Conservation (phyloP, 2,113 vertebrate species). For the Notarius quadriscutis region DNA sequence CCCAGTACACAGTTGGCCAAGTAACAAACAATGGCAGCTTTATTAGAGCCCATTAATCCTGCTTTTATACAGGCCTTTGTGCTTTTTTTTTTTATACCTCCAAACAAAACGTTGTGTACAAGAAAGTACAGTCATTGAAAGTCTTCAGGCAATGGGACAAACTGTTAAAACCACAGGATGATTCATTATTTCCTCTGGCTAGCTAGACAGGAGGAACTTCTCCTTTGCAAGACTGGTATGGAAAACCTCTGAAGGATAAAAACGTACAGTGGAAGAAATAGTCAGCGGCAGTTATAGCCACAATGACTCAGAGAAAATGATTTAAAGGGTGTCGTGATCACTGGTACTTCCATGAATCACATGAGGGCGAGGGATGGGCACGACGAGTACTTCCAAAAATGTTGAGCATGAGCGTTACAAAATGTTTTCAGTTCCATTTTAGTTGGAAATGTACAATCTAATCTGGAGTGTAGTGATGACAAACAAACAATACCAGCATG, state of each 20-base stretch:
- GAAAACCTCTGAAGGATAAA: neutral
- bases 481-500: neutral
- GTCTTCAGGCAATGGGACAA: neutral
- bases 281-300: neutral
- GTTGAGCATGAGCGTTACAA: neutral
- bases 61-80: slow-evolving; percentile 31
- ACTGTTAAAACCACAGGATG: slow-evolving; percentile 6
- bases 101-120: slow-evolving; percentile 28
- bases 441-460: neutral
- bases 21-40: slow-evolving; percentile 43
- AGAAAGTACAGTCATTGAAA: slow-evolving; percentile 3
- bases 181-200: neutral
- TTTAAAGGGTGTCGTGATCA: neutral
- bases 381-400: neutral
- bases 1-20: slow-evolving; percentile 21
- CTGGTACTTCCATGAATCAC: neutral
- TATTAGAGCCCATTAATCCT: slow-evolving; percentile 47
- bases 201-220: neutral
- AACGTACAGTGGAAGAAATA: neutral
- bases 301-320: neutral
- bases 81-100: neutral
- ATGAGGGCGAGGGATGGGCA: neutral
- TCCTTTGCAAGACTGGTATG: neutral
- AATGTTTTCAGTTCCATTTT: neutral
- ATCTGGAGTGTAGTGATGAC: neutral